phyloP scores from a whole-genome alignment of 2,797 vertebrate species.

The Xenopus petersii region DNA sequence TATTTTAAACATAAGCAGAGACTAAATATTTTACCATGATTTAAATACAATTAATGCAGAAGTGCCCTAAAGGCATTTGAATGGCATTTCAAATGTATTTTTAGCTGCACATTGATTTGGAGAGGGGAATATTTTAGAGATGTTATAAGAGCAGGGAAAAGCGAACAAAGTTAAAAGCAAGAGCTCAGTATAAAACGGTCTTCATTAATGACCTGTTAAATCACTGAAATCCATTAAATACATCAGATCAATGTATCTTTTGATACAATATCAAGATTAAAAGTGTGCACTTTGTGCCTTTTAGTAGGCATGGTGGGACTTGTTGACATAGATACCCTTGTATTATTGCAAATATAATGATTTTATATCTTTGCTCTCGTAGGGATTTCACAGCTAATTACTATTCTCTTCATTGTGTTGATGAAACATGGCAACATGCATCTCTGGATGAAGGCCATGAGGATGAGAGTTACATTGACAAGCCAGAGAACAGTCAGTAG shows the following conservation, averaged over 20 bases:
- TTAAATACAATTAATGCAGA: too few relatives aligned
- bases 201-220: too few relatives aligned
- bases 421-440: background rate
- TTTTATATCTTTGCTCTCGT: background rate
- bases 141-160: too few relatives aligned
- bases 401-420: background rate
- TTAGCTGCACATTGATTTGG: too few relatives aligned
- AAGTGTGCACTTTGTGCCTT: background rate
- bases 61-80: too few relatives aligned
- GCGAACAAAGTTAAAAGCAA: too few relatives aligned
- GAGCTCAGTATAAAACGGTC: too few relatives aligned
- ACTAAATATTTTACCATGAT: too few relatives aligned
- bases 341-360: background rate
- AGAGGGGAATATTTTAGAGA: too few relatives aligned
- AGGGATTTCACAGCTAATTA: background rate
- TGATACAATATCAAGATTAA: background rate
- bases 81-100: too few relatives aligned
- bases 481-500: background rate
- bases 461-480: background rate
- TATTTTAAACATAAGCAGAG: too few relatives aligned
- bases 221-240: background rate
- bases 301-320: background rate
- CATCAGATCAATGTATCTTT: background rate
- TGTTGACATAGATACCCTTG: background rate
- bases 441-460: slow-evolving; percentile 10